Conservation (phyloP, 2,888 invertebrate genomes). For the Pristionchus entomophagus region DNA sequence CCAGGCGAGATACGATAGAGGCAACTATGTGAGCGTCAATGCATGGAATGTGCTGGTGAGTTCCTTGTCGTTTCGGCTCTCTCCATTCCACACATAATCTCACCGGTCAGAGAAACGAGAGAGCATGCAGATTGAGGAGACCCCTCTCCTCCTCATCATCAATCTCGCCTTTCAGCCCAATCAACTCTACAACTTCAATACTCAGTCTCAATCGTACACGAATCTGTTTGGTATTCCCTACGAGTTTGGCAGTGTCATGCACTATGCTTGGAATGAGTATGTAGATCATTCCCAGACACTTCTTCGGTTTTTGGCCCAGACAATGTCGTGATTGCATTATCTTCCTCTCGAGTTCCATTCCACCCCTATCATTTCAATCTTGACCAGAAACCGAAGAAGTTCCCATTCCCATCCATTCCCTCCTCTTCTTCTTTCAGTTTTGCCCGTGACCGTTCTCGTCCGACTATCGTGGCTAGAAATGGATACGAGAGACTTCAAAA, state of each 20-base stretch:
- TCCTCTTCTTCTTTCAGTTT: slow-evolving; percentile 29
- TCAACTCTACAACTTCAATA: slow-evolving; percentile 46
- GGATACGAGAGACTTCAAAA: slow-evolving; percentile 44
- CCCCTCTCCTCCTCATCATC: no score
- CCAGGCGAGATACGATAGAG: slow-evolving; percentile 46
- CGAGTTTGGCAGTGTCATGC: slow-evolving; percentile 47
- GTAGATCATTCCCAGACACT: background rate
- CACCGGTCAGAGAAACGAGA: no score
- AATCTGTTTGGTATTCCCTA: slow-evolving; percentile 45
- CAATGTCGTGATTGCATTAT: no score
- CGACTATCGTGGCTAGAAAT: slow-evolving; percentile 27
- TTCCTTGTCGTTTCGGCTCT: background rate
- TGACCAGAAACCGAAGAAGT: background rate
- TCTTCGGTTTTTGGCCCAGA: no score
- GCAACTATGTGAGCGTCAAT: slow-evolving; percentile 41
- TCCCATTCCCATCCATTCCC: background rate
- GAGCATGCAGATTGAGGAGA: no score
- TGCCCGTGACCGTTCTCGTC: slow-evolving; percentile 26
- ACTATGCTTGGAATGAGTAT: slow-evolving; percentile 44
- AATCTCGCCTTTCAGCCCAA: background rate
- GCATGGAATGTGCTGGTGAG: slow-evolving; percentile 39
- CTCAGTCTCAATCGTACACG: slow-evolving; percentile 18
- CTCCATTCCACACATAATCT: no score
- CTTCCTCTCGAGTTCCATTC: no score
- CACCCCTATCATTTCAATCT: no score